Evolutionary conservation across 2,888 invertebrate genomes (phyloP), one percentile per base, ranked within the genome.

Genomic region (Limnephilus marmoratus): DNA sequence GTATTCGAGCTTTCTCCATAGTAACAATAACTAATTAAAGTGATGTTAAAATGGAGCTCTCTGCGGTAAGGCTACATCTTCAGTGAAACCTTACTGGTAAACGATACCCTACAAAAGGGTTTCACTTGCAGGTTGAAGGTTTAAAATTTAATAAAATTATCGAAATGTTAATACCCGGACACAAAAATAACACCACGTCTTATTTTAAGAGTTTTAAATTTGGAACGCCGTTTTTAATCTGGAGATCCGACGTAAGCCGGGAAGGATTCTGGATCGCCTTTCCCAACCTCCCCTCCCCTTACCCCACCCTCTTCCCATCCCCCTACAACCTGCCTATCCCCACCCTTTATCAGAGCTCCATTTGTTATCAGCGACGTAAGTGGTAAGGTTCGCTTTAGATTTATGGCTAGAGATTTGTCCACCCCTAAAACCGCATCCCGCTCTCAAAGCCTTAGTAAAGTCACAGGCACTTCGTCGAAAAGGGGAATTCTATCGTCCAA

Each of bases 361-460:
- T 93, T 93, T 93, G 93, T 93, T 93, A 93, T 93, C 93, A 91
- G 93, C 88, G 93, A 92, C 92, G 91, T 91, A 93, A 93, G 93
- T 93, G 92, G 93, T 93, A 93, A 93, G 93, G 93, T 93, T 93
- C 92, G 90, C 90, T 91, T 92, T 92, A 92, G 92, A 93, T 93
- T 93, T 93, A 93, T 93, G 91, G 92, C 89, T 49, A 89, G 90
- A 93, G 92, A 92, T 93, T 92, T 92, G 91, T 85, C 92, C 90
- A 90, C 81, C 90, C 68, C 81, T 86, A 86, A 86, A 86, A 86
- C 86, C 86, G n/a, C 86, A 86, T 29, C 86, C 45, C 86, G 24
- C 18, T 37, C 37, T 37, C 34, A 37, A 83, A 83, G 11, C 4
- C 4, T 13, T 18, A n/a, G 24, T 83, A 34, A 24, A 83, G 37